phyloP scores from a whole-genome alignment of 2,797 vertebrate species.

The Buphagus erythrorhynchus region DNA sequence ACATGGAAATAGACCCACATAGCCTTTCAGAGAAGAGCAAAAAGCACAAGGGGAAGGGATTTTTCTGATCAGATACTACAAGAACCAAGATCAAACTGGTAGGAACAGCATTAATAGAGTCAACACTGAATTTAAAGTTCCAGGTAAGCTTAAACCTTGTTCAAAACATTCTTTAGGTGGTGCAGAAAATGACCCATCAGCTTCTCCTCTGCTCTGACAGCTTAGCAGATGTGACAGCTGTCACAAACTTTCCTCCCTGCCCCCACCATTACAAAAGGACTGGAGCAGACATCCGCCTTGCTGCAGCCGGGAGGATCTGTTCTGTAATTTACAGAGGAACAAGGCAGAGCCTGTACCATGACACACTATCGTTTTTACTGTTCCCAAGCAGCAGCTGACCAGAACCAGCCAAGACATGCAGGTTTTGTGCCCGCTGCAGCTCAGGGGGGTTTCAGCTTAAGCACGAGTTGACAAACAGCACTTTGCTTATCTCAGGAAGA shows the following conservation, averaged over 20 bases:
- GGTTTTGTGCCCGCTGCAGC: neutral
- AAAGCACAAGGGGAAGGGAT: neutral
- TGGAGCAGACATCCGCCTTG: neutral
- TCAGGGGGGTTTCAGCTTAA: neutral
- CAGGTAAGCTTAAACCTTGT: neutral
- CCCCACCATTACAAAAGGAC: neutral
- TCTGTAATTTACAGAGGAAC: constrained; percentile 36
- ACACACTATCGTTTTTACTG: constrained; percentile 29
- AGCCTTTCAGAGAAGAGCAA: neutral
- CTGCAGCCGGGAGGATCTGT: constrained; percentile 18
- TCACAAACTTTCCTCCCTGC: neutral
- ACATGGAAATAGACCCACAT: neutral
- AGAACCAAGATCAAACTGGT: neutral
- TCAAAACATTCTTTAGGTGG: neutral
- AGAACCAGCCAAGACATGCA: neutral
- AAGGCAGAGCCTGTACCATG: constrained; percentile 16
- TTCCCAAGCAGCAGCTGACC: neutral
- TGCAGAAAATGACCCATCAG: neutral
- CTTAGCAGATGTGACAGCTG: constrained; percentile 32
- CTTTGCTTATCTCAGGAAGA: constrained; percentile 17
- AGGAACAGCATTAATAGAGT: neutral
- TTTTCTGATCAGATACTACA: neutral
- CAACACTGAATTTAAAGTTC: neutral
- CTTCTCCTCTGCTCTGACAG: neutral
- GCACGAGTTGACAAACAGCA: neutral